Conservation (phyloP, 2,797 vertebrate species). For the Clarias platycephalus region DNA sequence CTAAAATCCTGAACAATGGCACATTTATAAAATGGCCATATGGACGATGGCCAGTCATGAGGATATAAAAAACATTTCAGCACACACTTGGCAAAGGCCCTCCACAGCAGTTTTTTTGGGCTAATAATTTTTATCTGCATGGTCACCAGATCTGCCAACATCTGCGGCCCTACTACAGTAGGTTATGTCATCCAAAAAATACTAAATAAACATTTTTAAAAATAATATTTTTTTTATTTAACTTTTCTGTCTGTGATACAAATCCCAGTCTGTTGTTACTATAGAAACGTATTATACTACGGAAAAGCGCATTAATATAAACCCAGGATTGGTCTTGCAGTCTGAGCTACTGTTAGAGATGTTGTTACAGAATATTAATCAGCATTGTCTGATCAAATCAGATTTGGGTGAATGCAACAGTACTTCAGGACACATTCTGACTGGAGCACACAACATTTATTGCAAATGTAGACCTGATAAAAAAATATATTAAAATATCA, state of each 20-base stretch:
- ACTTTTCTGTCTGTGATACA: not conserved
- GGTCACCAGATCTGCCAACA: not conserved
- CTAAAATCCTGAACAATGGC: not conserved
- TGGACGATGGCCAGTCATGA: not conserved
- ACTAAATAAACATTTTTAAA: not conserved
- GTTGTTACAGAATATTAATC: not conserved
- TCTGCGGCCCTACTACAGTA: not conserved
- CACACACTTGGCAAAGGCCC: not conserved
- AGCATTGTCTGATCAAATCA: not conserved
- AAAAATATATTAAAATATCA: not conserved
- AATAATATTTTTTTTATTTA: no score
- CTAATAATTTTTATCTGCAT: not conserved
- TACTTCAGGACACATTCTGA: not conserved
- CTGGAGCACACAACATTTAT: slow-evolving; percentile 16
- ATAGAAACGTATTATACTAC: not conserved
- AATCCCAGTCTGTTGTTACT: not conserved
- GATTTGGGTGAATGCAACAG: not conserved
- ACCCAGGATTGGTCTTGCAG: not conserved
- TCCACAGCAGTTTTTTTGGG: not conserved
- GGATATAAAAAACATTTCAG: slow-evolving; percentile 2
- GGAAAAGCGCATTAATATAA: not conserved
- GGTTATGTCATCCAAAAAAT: not conserved
- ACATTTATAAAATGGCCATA: not conserved
- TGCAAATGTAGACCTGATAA: not conserved
- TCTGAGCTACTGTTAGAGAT: not conserved